Conservation (phyloP, 2,888 invertebrate genomes). For the Cyclophora punctaria region DNA sequence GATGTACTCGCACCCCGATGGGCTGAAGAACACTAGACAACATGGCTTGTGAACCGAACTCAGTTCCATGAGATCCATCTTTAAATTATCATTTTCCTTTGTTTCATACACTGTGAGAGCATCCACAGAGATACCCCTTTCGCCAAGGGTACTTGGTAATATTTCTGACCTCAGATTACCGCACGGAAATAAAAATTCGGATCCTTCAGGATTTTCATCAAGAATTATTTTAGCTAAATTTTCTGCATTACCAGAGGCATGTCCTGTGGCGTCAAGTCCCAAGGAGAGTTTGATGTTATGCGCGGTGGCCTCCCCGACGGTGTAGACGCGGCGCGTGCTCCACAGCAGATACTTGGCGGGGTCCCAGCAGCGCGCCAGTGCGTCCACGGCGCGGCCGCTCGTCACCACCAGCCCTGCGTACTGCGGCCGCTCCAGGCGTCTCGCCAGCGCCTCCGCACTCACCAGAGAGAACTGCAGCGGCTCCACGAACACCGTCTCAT, state of each 20-base stretch:
- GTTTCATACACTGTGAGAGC: slow-evolving; percentile 60
- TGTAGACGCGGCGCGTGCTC: slow-evolving; percentile 48
- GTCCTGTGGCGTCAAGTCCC: slow-evolving; percentile 50
- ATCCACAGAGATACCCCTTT: slow-evolving; percentile 38
- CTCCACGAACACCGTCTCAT: slow-evolving; percentile 52
- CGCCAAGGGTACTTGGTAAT: slow-evolving; percentile 37
- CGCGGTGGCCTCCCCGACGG: slow-evolving; percentile 49
- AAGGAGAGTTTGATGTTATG: slow-evolving; percentile 42
- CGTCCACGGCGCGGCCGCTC: slow-evolving; percentile 56
- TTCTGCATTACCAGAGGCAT: slow-evolving; percentile 48
- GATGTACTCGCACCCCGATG: slow-evolving; percentile 62
- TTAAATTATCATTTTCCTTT: slow-evolving; percentile 52
- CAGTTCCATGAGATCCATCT: slow-evolving; percentile 40
- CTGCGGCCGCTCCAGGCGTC: slow-evolving; percentile 30
- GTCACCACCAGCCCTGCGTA: slow-evolving; percentile 54
- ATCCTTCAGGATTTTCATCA: slow-evolving; percentile 34
- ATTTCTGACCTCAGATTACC: slow-evolving; percentile 55
- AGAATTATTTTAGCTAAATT: slow-evolving; percentile 46
- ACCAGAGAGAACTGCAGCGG: slow-evolving; percentile 51
- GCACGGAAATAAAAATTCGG: slow-evolving; percentile 58
- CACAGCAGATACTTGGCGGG: slow-evolving; percentile 50
- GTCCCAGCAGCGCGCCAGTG: slow-evolving; percentile 53
- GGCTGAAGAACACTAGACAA: slow-evolving; percentile 64
- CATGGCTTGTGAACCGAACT: slow-evolving; percentile 28
- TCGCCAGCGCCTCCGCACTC: slow-evolving; percentile 32